Evolutionary conservation across 2,113 vertebrate species (phyloP).

Genomic region (Ciconia maguari): DNA sequence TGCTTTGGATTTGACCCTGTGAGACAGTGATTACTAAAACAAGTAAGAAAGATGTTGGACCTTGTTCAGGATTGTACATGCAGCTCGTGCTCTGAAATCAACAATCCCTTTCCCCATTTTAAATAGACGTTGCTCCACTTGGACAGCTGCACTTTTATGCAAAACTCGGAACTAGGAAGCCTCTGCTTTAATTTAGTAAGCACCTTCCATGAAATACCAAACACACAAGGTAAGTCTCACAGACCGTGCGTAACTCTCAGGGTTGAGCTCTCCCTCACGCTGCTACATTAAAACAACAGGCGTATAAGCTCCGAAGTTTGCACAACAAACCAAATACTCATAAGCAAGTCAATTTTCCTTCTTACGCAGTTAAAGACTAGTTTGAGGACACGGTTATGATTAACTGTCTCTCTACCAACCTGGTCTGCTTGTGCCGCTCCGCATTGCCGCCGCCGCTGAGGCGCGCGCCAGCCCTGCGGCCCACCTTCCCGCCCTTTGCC

Average conservation of each 20-base stretch:
- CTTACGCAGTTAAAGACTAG: too few relatives aligned
- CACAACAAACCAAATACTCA: neutral
- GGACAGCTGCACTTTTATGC: neutral
- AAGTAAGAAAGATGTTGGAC: neutral
- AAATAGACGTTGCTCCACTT: neutral
- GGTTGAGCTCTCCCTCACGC: neutral
- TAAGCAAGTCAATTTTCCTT: neutral
- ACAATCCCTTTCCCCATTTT: neutral
- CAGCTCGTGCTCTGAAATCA: neutral
- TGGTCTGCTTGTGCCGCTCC: rapidly evolving
- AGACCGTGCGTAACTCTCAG: rapidly evolving
- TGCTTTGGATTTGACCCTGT: neutral
- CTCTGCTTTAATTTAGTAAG: neutral
- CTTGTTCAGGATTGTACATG: neutral
- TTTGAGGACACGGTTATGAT: neutral
- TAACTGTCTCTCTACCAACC: neutral
- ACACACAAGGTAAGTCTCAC: rapidly evolving
- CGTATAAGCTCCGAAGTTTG: rapidly evolving
- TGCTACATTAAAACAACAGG: rapidly evolving
- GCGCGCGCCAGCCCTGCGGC: neutral
- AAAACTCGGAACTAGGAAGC: neutral
- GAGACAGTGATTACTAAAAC: neutral
- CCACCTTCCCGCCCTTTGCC: neutral
- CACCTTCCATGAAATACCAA: neutral
- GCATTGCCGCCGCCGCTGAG: neutral